Base-by-base conservation (phyloP, 2,797 vertebrate genomes). In the Diglossa cyanea region DNA sequence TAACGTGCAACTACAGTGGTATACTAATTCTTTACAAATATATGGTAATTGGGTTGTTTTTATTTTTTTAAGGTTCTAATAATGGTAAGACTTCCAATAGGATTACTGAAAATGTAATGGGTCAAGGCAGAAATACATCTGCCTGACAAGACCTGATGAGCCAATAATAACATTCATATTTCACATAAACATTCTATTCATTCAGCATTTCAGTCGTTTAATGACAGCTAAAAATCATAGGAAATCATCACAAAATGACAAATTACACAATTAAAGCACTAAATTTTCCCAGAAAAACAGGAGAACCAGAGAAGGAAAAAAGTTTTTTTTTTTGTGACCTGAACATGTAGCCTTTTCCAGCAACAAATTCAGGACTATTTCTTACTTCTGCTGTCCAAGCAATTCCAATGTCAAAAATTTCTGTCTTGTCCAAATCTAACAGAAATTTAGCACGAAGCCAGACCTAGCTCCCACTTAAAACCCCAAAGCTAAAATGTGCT, bases 211-310 rank as follows among this genome's bases (percentile, higher is more conserved):
- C 77, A 93, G 65, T 61, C 13, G 80, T 87, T 66, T 87, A 93
- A 85, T 58, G 88, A 92, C 60, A 93, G 50, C 71, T 74, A 66
- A 94, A 96, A 93, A 88, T 90, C 72, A 86, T 63, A 85, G 17
- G 24, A 87, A 91, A 89, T 89, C 50, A 95, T 71, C 89, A 88
- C 47, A 91, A 83, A 93, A 83, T 96, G 89, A 94, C 62, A 88
- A 92, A 92, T 91, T 48, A 58, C 63, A 88, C 33, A 92, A 80
- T 53, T 72, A 86, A 62, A 83, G 53, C 33, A 83, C 33, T 83
- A 88, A 51, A 61, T 94, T 90, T 90, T 76, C 75, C 57, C 67
- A 50, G 48, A 82, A 91, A 95, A 84, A 11, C 18, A 86, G 31
- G 11, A 83, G 54, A 81, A 90, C 9, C 24, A 82, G 25, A 73